Evolutionary conservation across 92 coral and sea anemone genomes (phyloP).

Genomic region (Heliopora coerulea): DNA sequence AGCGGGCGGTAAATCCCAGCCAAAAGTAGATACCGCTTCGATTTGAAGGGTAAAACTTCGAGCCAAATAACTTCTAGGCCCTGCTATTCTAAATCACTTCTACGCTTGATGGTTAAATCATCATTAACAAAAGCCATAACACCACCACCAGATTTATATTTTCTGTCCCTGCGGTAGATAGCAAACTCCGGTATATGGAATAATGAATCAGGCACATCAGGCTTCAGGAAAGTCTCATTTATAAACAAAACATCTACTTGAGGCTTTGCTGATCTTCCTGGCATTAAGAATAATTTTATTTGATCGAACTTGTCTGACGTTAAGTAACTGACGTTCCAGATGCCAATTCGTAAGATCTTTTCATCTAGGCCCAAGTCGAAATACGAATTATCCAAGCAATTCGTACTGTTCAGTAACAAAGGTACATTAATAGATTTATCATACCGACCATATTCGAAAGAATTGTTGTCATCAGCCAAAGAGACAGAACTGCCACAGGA

Average conservation of each 20-base stretch:
- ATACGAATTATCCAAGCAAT: no score
- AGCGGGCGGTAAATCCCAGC: slow-evolving; percentile 50
- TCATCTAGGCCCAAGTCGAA: slow-evolving; percentile 55
- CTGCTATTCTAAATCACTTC: slow-evolving; percentile 52
- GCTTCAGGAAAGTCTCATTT: slow-evolving; percentile 52
- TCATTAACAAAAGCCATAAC: slow-evolving; percentile 51
- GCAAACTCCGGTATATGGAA: slow-evolving; percentile 49
- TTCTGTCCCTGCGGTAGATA: slow-evolving; percentile 47
- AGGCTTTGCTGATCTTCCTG: slow-evolving; percentile 43
- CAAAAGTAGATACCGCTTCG: slow-evolving; percentile 26
- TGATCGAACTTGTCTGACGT: slow-evolving; percentile 54
- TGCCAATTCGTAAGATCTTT: slow-evolving; percentile 54
- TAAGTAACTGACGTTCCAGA: slow-evolving; percentile 58
- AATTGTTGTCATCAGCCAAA: no score
- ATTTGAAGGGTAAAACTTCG: no score
- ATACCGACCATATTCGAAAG: no score
- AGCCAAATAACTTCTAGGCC: no score
- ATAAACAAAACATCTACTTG: slow-evolving; percentile 52
- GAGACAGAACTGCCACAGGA: no score
- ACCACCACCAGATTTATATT: slow-evolving; percentile 40
- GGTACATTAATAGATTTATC: no score
- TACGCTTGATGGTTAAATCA: slow-evolving; percentile 32
- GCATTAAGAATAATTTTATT: slow-evolving; percentile 54
- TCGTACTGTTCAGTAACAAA: no score
- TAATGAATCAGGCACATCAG: no score